Base-by-base conservation (phyloP, 2,797 vertebrate species). In the Rhincodon typus region DNA sequence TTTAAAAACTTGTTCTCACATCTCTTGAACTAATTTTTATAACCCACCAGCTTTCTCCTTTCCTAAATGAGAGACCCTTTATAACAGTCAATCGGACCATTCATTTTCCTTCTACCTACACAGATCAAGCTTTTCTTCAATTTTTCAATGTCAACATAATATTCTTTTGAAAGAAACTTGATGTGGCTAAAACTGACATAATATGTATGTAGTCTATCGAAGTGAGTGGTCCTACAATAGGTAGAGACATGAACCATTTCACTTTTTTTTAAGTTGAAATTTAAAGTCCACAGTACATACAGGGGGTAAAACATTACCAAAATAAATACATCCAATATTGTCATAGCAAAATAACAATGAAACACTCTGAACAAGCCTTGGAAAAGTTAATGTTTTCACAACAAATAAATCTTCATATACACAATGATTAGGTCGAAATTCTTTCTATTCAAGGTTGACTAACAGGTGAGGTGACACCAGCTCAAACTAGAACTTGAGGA, bases 291-390 rank as follows among this genome's bases (percentile, higher is more conserved):
- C 34, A 10, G 57, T 66, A 91, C 17, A 34, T 66, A 66, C 25
- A 62, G 62, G 34, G 90, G 21, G 7, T 1, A 3, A 38, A 42
- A 93, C n/a, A 93, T 42, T 69, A 69, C 66, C 62, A 67, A 93
- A 93, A 42, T 93, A 69, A 69, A 93, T 93, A 93, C n/a, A 93
- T 93, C 90, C 62, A 25, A 42, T 93, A 93, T 93, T 93, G 62
- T 25, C 90, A 93, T 12, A 93, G 90, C 90, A 93, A 91, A 91
- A n/a, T 34, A 66, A 91, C 88, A 91, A 93, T 38, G 90, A 93
- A 93, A 93, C n/a, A 42, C 90, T 25, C 38, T 93, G 90, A 38
- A 53, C n/a, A 67, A 93, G 90, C n/a, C 66, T 93, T 69, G 90
- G 90, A 93, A 93, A 67, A 93, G 62, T 23, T 69, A 25, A 67